These are phyloP conservation scores for Cloeon dipterum DNA, from an alignment of 2,888 invertebrate species.

Conservation along the genomic window DNA sequence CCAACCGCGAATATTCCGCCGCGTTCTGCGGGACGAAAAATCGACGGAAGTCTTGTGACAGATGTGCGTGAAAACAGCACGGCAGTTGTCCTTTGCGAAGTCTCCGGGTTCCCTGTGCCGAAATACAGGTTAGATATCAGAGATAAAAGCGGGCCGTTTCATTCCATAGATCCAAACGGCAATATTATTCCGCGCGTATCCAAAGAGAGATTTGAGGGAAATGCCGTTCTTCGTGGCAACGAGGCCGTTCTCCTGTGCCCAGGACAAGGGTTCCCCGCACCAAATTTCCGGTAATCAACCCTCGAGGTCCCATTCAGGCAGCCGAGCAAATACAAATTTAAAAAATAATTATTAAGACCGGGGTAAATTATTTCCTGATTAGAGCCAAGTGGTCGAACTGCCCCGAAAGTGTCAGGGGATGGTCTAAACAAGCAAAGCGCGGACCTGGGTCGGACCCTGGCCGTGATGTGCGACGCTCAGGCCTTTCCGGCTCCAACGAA, in stretches of 20 bases:
- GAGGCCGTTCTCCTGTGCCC: conserved; percentile 12
- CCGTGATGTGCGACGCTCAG: conserved; percentile 26
- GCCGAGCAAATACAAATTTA: neutral
- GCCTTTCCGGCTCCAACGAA: conserved; percentile 28
- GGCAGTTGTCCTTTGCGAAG: conserved; percentile 13
- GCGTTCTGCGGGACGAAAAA: conserved; percentile 18
- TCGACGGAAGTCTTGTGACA: conserved; percentile 12
- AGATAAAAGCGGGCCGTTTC: too few relatives aligned
- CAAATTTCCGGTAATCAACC: conserved; percentile 9
- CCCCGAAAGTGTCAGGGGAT: conserved; percentile 20
- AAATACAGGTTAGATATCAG: conserved; percentile 13
- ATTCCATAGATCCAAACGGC: conserved; percentile 8
- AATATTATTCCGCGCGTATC: conserved; percentile 11
- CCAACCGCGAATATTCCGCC: conserved; percentile 23
- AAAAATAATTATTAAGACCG: neutral
- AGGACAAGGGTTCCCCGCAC: conserved; percentile 13
- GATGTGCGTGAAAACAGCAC: conserved; percentile 8
- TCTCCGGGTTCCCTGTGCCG: conserved; percentile 16
- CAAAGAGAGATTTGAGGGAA: conserved; percentile 12
- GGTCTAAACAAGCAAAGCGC: conserved; percentile 16
- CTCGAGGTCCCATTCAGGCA: conserved; percentile 4
- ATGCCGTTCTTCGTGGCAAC: conserved; percentile 7
- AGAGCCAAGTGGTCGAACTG: conserved; percentile 21
- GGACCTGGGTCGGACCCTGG: conserved; percentile 10
- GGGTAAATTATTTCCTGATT: conserved; percentile 7